Evolutionary conservation across 1,140 invertebrate species (phyloP).

Genomic region (Bombus soroeensis): DNA sequence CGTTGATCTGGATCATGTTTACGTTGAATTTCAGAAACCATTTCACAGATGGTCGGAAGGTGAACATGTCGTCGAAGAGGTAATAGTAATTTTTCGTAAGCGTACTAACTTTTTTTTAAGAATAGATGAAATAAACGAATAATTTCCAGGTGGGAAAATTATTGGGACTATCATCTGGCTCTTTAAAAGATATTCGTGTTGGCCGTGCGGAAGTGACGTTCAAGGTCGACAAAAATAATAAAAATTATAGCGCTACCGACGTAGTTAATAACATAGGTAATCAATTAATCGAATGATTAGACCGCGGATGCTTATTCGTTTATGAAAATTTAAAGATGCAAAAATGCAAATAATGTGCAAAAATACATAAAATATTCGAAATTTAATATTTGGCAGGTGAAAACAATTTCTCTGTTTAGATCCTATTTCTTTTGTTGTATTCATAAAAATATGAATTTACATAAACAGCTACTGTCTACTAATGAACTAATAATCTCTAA

Average conservation of each 20-base stretch:
- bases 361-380: not conserved
- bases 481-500: not conserved
- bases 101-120: not conserved
- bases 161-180: slow-evolving; percentile 84
- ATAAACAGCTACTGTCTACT: not conserved
- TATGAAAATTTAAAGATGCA: not conserved
- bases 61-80: slow-evolving; percentile 68
- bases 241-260: slow-evolving; percentile 87
- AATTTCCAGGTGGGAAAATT: slow-evolving; percentile 83
- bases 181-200: slow-evolving; percentile 86
- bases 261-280: slow-evolving; percentile 87
- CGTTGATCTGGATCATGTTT: slow-evolving; percentile 88
- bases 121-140: not conserved
- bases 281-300: not conserved
- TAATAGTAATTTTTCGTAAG: slow-evolving; percentile 3
- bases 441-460: too few relatives aligned
- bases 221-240: slow-evolving; percentile 88
- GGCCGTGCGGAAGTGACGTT: slow-evolving; percentile 91
- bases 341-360: not conserved
- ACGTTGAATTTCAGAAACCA: slow-evolving; percentile 86
- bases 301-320: too few relatives aligned
- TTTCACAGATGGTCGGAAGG: slow-evolving; percentile 76
- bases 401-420: not conserved
- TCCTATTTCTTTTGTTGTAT: not conserved
- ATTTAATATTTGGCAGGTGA: too few relatives aligned